Evolutionary conservation across 2,888 invertebrate genomes (phyloP), one percentile per base, ranked within the genome.

Genomic region (Drosophila yooni): DNA sequence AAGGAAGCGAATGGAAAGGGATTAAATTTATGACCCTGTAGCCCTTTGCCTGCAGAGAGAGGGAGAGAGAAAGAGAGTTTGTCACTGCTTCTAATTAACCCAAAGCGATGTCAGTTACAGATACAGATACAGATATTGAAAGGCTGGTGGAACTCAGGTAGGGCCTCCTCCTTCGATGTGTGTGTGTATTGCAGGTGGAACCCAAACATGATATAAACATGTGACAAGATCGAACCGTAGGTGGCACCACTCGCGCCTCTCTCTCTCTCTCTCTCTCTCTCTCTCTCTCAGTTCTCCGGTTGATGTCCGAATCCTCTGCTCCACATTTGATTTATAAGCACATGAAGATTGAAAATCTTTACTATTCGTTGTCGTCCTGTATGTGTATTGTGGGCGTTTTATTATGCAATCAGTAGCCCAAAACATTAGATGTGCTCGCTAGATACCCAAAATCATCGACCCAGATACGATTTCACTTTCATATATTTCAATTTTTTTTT

Each of bases 361-460:
- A 60, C 38, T 56, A 51, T 65, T 65, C 38, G 38, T 54, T 65
- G 70, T 58, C 46, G 15, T 46, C 25, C 8, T 7, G 25, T 25
- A 8, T 38, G 43, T 53, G 36, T 70, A 10, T 27, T 51, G 74
- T 70, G 74, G 90, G 89, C 90, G 90, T 90, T 87, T 87, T 87
- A 90, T 87, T 87, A 88, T 90, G 89, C 82, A 87, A 90, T 90
- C 90, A 90, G 90, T 89, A 87, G 90, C 89, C 63, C 64, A 81
- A 73, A 76, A 71, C 56, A 63, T 46, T 50, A 54, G 62, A 68
- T 68, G 21, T 38, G 27, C 43, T 60, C 53, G 27, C 53, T 43
- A 70, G 80, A 77, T 76, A 65, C 50, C 33, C 34, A n/a, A 65
- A 61, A 81, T 76, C 78, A 68, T 52, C 52, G 74, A 78, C 79